A percentile compares a stretch with the other conserved stretches of the same genome.
Conservation (phyloP, 2,888 invertebrate genomes). For the Eumacrocentrus americanus region DNA sequence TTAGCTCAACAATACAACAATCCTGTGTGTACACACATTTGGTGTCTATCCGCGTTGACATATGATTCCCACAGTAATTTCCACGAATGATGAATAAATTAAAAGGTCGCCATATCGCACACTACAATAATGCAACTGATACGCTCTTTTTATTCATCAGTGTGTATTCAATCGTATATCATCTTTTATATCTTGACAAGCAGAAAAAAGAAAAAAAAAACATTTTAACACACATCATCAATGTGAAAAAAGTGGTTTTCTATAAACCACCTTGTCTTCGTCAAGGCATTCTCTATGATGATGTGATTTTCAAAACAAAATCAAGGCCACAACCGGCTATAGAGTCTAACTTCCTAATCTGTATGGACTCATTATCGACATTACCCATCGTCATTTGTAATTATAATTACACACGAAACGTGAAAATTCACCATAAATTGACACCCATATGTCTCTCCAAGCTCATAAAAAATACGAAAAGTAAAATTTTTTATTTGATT, state of each 20-base stretch:
- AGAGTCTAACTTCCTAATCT: not conserved
- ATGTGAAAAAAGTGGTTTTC: too few relatives aligned
- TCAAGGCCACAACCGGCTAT: not conserved
- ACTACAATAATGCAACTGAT: not conserved
- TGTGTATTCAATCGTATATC: constrained; percentile 4
- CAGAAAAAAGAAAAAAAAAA: not conserved
- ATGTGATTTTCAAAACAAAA: not conserved
- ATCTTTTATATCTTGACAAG: not conserved
- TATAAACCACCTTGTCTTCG: not conserved
- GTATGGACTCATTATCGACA: not conserved
- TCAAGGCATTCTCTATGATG: not conserved
- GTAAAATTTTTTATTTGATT: too few relatives aligned
- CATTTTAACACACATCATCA: not conserved
- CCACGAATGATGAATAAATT: constrained; percentile 47
- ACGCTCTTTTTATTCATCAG: not conserved
- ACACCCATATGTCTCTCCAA: not conserved
- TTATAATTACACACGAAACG: not conserved
- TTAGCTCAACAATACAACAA: constrained; percentile 33
- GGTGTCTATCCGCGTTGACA: constrained; percentile 6
- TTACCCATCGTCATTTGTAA: not conserved
- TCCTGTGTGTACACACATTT: constrained; percentile 10
- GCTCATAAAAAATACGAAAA: not conserved
- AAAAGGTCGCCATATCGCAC: constrained; percentile 29
- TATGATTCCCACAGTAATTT: constrained; percentile 48
- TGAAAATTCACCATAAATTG: not conserved